Conservation (phyloP, 2,888 invertebrate species). For the Drosophila rellima region DNA sequence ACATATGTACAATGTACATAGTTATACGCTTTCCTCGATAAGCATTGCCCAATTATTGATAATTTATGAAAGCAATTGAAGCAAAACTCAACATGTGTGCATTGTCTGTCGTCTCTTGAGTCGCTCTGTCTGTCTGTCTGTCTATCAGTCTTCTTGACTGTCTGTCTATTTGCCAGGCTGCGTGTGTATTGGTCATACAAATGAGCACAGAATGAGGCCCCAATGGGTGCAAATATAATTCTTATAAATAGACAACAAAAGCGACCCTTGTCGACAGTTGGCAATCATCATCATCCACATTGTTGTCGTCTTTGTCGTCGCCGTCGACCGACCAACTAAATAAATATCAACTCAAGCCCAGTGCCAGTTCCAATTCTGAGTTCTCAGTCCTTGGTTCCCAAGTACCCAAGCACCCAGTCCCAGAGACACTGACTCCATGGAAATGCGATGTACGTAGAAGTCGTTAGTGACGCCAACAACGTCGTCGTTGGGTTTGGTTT, state of each 20-base stretch:
- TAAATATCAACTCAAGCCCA: conserved; percentile 61
- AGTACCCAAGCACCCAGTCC: neutral
- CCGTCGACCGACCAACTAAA: conserved; percentile 57
- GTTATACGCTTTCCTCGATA: conserved; percentile 51
- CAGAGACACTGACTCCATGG: conserved; percentile 26
- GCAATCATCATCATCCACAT: conserved; percentile 62
- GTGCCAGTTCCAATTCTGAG: conserved; percentile 15
- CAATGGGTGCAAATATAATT: conserved; percentile 76
- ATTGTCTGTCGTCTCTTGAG: conserved; percentile 7
- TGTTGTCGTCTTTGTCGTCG: conserved; percentile 15
- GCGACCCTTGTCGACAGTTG: conserved; percentile 78
- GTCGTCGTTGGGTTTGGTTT: conserved; percentile 19
- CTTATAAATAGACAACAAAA: conserved; percentile 78
- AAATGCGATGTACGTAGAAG: conserved; percentile 23
- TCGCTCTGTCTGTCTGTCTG: conserved; percentile 1
- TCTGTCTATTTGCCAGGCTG: conserved; percentile 13
- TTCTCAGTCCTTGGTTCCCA: conserved; percentile 1
- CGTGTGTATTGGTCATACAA: conserved; percentile 53
- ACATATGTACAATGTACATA: neutral
- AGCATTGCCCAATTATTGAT: conserved; percentile 71
- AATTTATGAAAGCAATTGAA: conserved; percentile 73
- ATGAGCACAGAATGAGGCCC: conserved; percentile 57
- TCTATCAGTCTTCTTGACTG: conserved; percentile 17
- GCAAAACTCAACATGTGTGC: conserved; percentile 55
- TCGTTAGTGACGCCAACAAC: conserved; percentile 25